Base-by-base conservation (phyloP, 37 sponge, comb jelly and placozoan species). In the Theonella swinhoei region DNA sequence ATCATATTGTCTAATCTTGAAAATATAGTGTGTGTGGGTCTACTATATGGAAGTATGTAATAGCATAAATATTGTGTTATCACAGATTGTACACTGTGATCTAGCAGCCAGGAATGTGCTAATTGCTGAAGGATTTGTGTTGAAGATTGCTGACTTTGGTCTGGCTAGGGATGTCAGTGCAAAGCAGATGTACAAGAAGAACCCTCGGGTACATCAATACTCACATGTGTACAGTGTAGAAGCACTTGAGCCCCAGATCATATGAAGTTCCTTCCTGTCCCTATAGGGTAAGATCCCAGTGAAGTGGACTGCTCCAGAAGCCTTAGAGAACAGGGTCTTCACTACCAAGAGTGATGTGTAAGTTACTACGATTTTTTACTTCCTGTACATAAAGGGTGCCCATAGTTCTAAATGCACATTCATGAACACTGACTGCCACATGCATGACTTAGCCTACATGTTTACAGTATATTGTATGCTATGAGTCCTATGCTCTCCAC, bases 61-160 rank as follows among this genome's bases (percentile, higher is more conserved):
- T n/a, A n/a, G n/a, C n/a, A n/a, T n/a, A n/a, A n/a, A n/a, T n/a
- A 17, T 47, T 40, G 70, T n/a, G n/a, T n/a, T n/a, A 17, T 47
- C 30, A 72, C 54, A 93, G 89, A 59, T 89, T 37, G 81, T 89
- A 22, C 93, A 93, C 67, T 76, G 93, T 75, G 93, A 93, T 64
- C 37, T 93, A 28, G 89, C 93, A 40, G 93, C 93, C 9, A 72
- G 93, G 7, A 93, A 93, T 65, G 69, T 93, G 38, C 90, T 93
- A 24, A 85, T 93, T 40, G 78, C 87, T 54, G 81, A 89, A 39
- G 86, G 81, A 0, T 89, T 88, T 72, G 67, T 86, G 7, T 72
- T 93, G 28, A 93, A 93, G 78, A 85, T 93, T 63, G 81, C 67
- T 42, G 93, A 93, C 54, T 93, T 93, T 86, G 93, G 93, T 47